Base-by-base conservation (phyloP, 2,888 invertebrate genomes). In the Hanleya hanleyi region DNA sequence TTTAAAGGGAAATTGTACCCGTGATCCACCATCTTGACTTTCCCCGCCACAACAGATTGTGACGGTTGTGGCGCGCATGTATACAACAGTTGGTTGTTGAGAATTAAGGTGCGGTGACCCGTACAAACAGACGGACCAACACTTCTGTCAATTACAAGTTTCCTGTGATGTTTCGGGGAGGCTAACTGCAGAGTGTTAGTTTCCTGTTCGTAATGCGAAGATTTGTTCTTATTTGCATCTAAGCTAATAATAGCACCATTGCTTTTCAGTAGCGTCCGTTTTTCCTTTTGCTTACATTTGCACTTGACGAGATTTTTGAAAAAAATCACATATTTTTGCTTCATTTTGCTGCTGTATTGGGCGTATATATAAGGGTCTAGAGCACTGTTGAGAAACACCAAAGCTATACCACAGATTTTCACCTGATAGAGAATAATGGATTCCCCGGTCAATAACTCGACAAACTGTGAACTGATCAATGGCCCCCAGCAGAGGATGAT, bases 371-470 rank as follows among this genome's bases (percentile, higher is more conserved):
- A 86, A 5, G 86, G 86, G 67, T 86, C 79, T 67, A 86, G 73
- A 47, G 85, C 86, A 73, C 85, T 84, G 76, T 86, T 86, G 4
- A 86, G 81, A 77, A 85, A 86, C 65, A 86, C 81, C 29, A 86
- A 78, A 68, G 85, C 84, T 36, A 86, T 84, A 74, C 85, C 85
- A 67, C 86, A 86, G 62, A 86, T 77, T 77, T 86, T 85, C 50
- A 86, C 84, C 73, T 86, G 86, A 70, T 84, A 85, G 26, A 86
- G 69, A 51, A 84, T 83, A 70, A 85, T 84, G 35, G 86, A 84
- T 64, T 84, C 82, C 51, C 86, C 86, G 1, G 80, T 81, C 49
- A 78, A 71, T 26, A 85, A 51, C 67, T 84, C 83, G 29, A 86
- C 69, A 71, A 84, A 76, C 68, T 86, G 84, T 35, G 86, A 84